Evolutionary conservation across 2,113 vertebrate genomes (phyloP).

Genomic region (Trichomycterus rosablanca): DNA sequence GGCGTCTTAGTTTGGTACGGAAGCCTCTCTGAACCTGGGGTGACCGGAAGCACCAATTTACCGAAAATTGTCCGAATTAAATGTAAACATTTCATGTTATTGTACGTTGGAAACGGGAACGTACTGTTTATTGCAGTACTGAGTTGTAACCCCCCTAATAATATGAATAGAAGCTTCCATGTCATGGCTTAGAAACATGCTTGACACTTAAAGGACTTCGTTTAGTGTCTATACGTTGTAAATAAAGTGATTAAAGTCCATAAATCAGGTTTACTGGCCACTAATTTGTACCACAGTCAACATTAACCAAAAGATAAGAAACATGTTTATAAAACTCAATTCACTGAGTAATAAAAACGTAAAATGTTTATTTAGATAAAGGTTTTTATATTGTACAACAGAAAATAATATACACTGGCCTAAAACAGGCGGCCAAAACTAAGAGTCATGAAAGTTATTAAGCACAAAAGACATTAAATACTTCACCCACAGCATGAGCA

Average conservation of each 20-base stretch:
- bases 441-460: conserved; percentile 15
- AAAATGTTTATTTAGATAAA: conserved; percentile 57
- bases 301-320: neutral
- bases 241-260: too few species aligned
- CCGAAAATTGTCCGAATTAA: neutral
- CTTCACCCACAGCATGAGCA: too few species aligned
- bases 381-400: conserved; percentile 47
- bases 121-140: neutral
- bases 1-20: neutral
- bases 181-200: too few species aligned
- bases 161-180: too few species aligned
- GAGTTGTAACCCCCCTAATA: too few species aligned
- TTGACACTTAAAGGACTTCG: too few species aligned
- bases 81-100: neutral
- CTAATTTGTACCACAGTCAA: too few species aligned
- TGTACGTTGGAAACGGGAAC: neutral
- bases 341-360: conserved; percentile 47
- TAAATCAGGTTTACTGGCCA: too few species aligned
- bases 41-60: neutral
- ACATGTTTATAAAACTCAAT: neutral
- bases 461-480: conserved; percentile 35
- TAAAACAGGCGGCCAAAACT: conserved; percentile 36
- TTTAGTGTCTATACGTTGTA: too few species aligned
- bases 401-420: conserved; percentile 47
- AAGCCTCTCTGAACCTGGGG: neutral